Evolutionary conservation across 2,888 invertebrate species (phyloP).

Genomic region (Pachydiplax longipennis): DNA sequence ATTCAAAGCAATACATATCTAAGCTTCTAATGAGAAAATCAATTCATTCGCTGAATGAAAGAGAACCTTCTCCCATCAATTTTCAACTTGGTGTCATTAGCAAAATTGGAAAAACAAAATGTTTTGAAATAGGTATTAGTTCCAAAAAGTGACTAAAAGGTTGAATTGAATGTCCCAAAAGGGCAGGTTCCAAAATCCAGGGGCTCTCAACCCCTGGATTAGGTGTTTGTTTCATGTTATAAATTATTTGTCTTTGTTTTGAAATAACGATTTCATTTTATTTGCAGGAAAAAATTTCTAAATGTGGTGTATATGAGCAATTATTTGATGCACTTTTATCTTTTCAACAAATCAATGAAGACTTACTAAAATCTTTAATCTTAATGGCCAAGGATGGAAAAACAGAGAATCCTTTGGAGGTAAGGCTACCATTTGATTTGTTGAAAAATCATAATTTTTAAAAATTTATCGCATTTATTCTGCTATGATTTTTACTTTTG

Average conservation of each 20-base stretch:
- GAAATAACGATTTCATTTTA: conserved; percentile 30
- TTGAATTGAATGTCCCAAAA: too few relatives aligned
- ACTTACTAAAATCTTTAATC: conserved; percentile 61
- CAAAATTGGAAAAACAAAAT: too few relatives aligned
- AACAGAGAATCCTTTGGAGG: background rate
- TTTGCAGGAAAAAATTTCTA: conserved; percentile 56
- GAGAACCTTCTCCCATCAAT: too few relatives aligned
- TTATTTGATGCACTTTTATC: conserved; percentile 58
- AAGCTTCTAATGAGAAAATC: too few relatives aligned
- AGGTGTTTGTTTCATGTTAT: background rate
- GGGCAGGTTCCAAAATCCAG: too few relatives aligned
- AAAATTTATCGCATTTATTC: too few relatives aligned
- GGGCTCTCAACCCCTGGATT: too few relatives aligned
- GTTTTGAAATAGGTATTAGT: too few relatives aligned
- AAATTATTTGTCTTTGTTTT: background rate
- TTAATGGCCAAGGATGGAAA: conserved; percentile 60
- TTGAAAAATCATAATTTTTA: background rate
- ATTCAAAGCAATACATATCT: too few relatives aligned
- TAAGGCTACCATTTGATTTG: background rate
- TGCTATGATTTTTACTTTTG: background rate
- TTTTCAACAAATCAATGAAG: conserved; percentile 61
- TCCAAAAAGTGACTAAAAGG: too few relatives aligned
- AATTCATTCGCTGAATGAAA: too few relatives aligned
- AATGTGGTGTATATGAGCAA: conserved; percentile 57
- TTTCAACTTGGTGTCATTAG: too few relatives aligned